Conservation (phyloP, 2,888 invertebrate species). For the Lepidochrysops patricia region DNA sequence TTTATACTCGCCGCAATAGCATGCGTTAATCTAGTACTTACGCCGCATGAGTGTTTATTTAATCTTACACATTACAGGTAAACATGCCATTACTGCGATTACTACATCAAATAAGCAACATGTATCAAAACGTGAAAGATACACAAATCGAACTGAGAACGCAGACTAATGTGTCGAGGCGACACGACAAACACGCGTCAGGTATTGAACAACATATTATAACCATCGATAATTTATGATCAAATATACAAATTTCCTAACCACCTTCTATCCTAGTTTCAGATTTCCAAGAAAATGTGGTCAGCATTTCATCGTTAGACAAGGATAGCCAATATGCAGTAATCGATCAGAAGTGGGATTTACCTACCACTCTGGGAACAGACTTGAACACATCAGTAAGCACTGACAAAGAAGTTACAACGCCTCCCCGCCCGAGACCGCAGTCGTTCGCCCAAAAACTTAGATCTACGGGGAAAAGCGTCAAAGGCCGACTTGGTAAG, state of each 20-base stretch:
- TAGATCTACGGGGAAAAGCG: conserved; percentile 87
- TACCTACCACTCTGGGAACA: conserved; percentile 23
- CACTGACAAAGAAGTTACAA: conserved; percentile 48
- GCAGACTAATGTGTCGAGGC: conserved; percentile 53
- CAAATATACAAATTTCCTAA: background rate
- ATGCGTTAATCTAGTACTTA: too few species aligned
- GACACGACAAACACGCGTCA: conserved; percentile 55
- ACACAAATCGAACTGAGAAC: conserved; percentile 92
- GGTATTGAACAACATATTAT: conserved; percentile 30
- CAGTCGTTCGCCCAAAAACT: conserved; percentile 93
- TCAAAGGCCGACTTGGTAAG: conserved; percentile 78
- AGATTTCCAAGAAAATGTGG: conserved; percentile 76
- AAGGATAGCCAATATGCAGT: conserved; percentile 46
- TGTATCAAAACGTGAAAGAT: conserved; percentile 97
- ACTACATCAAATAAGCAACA: conserved; percentile 96
- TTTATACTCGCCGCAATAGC: too few species aligned
- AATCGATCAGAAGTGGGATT: conserved; percentile 49
- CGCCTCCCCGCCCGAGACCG: conserved; percentile 71
- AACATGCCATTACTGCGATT: conserved; percentile 95
- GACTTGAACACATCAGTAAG: conserved; percentile 21
- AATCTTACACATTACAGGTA: conserved; percentile 70
- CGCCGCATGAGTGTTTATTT: too few species aligned
- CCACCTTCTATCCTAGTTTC: conserved; percentile 61
- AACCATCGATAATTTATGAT: too few species aligned
- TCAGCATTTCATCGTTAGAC: conserved; percentile 58